phyloP scores from a whole-genome alignment of 2,113 vertebrate species.

The Saimiri boliviensis region DNA sequence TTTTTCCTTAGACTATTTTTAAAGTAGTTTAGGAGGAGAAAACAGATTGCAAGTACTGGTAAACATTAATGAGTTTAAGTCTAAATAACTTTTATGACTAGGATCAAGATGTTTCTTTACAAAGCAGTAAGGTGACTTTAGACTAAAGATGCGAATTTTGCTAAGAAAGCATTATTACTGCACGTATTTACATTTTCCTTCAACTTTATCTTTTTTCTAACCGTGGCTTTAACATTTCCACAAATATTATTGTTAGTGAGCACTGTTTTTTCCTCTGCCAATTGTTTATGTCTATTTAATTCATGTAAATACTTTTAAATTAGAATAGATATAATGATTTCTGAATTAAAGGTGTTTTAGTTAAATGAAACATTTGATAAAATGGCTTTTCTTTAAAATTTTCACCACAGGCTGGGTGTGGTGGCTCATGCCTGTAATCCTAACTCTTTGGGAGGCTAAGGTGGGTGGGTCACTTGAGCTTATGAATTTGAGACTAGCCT shows the following conservation, averaged over 20 bases:
- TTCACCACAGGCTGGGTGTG: neutral
- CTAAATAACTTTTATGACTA: neutral
- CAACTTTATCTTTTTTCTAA: neutral
- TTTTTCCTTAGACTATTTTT: neutral
- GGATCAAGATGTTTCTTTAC: neutral
- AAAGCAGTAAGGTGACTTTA: neutral
- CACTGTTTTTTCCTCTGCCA: neutral
- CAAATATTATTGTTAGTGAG: neutral
- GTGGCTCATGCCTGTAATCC: too few relatives aligned
- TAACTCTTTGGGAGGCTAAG: too few relatives aligned
- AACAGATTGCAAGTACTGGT: neutral
- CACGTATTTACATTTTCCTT: neutral
- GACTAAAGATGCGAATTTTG: neutral
- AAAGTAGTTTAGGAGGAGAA: conserved; percentile 9
- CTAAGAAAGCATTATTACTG: neutral
- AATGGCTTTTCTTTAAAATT: neutral
- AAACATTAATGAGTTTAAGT: neutral
- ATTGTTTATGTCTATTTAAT: neutral
- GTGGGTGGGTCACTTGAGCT: too few relatives aligned
- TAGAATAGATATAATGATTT: neutral
- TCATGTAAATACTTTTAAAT: neutral
- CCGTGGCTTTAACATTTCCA: neutral
- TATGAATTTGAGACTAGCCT: too few relatives aligned
- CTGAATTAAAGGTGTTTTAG: conserved; percentile 11
- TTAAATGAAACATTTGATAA: neutral